phyloP scores from a whole-genome alignment of 30 jellyfish, hydroid and myxozoan species.

The Phacellophora camtschatica region DNA sequence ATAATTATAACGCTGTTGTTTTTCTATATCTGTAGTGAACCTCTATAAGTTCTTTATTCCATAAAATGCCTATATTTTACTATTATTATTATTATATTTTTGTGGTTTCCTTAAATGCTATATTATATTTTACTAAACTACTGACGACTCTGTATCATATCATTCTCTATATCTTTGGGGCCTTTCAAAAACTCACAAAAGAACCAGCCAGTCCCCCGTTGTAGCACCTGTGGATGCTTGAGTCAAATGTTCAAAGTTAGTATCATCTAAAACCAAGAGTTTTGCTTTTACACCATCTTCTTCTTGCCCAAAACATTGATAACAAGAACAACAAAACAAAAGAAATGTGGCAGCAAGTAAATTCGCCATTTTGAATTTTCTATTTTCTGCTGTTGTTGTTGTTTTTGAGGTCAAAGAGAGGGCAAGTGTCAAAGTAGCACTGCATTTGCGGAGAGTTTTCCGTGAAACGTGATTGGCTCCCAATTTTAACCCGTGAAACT shows the following conservation, averaged over 20 bases:
- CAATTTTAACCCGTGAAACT: no score
- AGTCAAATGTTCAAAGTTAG: conserved; percentile 78
- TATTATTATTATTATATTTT: no score
- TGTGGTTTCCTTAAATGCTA: no score
- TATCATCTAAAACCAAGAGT: conserved; percentile 51
- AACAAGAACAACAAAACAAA: not conserved
- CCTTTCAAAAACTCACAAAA: conserved; percentile 78
- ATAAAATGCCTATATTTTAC: no score
- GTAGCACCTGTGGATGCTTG: conserved; percentile 96
- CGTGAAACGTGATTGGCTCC: no score
- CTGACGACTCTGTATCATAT: no score
- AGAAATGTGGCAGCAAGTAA: not conserved
- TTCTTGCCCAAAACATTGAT: not conserved
- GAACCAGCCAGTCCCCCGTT: conserved; percentile 93
- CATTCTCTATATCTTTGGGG: no score
- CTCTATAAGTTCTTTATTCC: no score
- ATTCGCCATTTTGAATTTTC: conserved; percentile 17
- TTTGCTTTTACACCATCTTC: not conserved
- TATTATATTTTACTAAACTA: no score
- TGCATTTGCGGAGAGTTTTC: not conserved
- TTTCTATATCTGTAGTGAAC: no score
- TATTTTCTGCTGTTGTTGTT: not conserved
- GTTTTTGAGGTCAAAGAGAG: not conserved
- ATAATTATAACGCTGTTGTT: no score
- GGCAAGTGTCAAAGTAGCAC: not conserved